Base-by-base conservation (phyloP, 1,140 invertebrate species). In the Aphis gossypii region DNA sequence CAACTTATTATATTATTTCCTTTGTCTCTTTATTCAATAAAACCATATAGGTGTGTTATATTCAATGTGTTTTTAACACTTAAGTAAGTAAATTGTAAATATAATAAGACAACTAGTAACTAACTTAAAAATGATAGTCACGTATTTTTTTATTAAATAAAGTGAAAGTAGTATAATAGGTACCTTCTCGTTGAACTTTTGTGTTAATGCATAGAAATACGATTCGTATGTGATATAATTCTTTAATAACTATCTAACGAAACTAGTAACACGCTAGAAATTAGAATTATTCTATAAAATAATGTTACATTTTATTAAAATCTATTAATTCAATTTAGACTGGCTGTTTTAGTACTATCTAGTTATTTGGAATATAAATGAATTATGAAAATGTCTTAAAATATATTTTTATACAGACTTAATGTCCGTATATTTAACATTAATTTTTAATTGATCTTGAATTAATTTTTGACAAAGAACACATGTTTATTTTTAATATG, bases 91-190 rank as follows among this genome's bases (percentile, higher is more conserved):
- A 76, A 76, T 76, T n/a, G 30, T n/a, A 76, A 76, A 76, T 76
- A 76, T 76, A 35, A 76, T n/a, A 18, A 76, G n/a, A n/a, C 30
- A 76, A 76, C 30, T 76, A 76, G 60, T 76, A 76, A 76, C 60
- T 76, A 76, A 76, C 60, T 76, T 76, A n/a, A 76, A 76, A 76
- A 76, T 76, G 11, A 76, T n/a, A 76, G 60, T 76, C 60, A 76
- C 60, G 60, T 76, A 76, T 35, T 76, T 20, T 68, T 76, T n/a
- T 76, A 76, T n/a, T 76, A 76, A n/a, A 76, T 76, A 76, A 76
- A 76, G 30, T 18, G 60, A 76, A 35, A 76, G 60, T 76, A 76
- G 60, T 76, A 76, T 76, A 76, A 76, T n/a, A 76, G 11, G 11
- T 68, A 30, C 25, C 60, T 60, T n/a, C 60, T 76, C 30, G 60